These are phyloP conservation scores for Condylura cristata DNA, from an alignment of 2,113 vertebrate species.

Conservation along the genomic window DNA sequence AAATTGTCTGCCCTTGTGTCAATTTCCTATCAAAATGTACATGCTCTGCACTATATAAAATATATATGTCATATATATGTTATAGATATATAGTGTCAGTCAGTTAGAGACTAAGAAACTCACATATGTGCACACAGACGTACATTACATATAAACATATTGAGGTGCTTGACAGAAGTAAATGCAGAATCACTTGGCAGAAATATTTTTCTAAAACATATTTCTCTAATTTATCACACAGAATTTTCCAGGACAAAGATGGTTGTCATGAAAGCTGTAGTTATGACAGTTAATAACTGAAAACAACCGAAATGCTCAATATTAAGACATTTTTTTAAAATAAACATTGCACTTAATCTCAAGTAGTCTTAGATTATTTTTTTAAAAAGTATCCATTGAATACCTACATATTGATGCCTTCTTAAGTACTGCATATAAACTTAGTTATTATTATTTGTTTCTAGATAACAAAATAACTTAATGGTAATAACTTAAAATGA, in stretches of 20 bases:
- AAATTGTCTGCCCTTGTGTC: not conserved
- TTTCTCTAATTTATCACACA: not conserved
- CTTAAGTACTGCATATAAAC: not conserved
- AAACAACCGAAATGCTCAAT: not conserved
- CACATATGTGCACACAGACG: not conserved
- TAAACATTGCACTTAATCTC: not conserved
- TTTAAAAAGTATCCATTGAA: not conserved
- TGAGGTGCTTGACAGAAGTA: not conserved
- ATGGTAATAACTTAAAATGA: not conserved
- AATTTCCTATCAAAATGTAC: not conserved
- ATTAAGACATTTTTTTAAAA: not conserved
- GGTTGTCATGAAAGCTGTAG: not conserved
- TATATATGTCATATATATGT: too few relatives aligned
- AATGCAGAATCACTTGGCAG: not conserved
- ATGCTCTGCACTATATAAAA: not conserved
- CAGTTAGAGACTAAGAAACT: too few relatives aligned
- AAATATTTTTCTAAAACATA: not conserved
- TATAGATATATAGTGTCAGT: too few relatives aligned
- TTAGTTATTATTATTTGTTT: not conserved
- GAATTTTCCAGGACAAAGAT: not conserved
- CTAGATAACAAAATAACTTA: not conserved
- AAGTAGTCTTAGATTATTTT: not conserved
- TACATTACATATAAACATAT: not conserved
- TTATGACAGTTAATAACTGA: not conserved
- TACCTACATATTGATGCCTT: not conserved